These are phyloP conservation scores for Glareola pratincola DNA, from an alignment of 2,113 vertebrate genomes.

Conservation along the genomic window DNA sequence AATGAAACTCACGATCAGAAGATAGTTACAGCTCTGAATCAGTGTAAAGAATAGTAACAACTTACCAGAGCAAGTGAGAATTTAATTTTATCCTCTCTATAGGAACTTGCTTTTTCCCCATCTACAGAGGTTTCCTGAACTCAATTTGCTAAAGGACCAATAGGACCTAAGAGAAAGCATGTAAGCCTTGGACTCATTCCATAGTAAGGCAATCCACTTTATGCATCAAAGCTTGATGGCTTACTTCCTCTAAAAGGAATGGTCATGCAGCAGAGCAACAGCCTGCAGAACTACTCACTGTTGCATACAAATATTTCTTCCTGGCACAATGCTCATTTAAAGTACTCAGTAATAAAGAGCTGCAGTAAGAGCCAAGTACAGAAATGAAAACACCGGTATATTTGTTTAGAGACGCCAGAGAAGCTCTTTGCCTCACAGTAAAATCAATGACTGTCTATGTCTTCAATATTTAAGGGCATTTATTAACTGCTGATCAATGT, in stretches of 20 bases:
- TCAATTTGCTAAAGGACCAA: background rate
- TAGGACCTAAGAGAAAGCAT: background rate
- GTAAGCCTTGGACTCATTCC: background rate
- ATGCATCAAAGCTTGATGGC: background rate
- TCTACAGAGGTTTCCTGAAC: background rate
- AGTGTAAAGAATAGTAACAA: rapidly evolving
- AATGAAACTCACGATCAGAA: background rate
- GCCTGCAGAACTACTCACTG: conserved; percentile 22
- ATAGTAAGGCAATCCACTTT: background rate
- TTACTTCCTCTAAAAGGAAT: conserved; percentile 1
- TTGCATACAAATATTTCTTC: conserved; percentile 30
- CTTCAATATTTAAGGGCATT: background rate
- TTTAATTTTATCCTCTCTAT: background rate
- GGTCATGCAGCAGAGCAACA: background rate
- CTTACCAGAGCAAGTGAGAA: background rate
- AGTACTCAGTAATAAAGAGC: background rate
- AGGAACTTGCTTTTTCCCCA: background rate
- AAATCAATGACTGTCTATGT: background rate
- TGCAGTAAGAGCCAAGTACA: background rate
- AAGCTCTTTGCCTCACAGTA: background rate
- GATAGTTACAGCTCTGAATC: background rate
- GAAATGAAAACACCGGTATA: background rate
- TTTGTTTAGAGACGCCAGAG: background rate
- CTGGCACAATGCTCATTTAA: background rate
- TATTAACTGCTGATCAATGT: background rate